These are phyloP conservation scores for Sycophaga agraensis DNA, from an alignment of 1,140 invertebrate genomes.

Conservation along the genomic window DNA sequence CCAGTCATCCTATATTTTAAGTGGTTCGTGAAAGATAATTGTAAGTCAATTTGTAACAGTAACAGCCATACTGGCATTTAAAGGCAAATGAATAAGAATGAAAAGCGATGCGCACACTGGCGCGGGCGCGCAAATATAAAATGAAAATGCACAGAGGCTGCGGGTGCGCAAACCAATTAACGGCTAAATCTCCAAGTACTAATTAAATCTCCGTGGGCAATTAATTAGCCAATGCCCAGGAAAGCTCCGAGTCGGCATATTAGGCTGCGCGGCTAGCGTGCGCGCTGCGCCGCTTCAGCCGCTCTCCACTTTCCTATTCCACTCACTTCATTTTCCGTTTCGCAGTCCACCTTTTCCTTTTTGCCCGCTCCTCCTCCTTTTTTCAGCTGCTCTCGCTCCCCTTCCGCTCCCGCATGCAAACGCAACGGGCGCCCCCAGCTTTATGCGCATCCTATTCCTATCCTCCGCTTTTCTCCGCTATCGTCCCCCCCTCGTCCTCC, in stretches of 20 bases:
- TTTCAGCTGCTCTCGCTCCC: neutral
- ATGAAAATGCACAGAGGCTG: too few species aligned
- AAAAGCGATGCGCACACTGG: too few species aligned
- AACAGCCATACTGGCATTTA: too few species aligned
- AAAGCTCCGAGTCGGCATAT: neutral
- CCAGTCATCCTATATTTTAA: too few species aligned
- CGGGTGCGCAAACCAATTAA: constrained; percentile 43
- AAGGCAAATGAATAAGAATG: too few species aligned
- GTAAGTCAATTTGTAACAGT: too few species aligned
- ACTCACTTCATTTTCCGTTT: neutral
- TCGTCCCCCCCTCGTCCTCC: neutral
- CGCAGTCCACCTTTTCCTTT: neutral
- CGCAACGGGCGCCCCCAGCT: too few species aligned
- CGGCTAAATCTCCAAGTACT: constrained; percentile 41
- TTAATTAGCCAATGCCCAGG: constrained; percentile 39
- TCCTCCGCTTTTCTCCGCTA: neutral
- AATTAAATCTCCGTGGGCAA: constrained; percentile 43
- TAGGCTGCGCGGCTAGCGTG: constrained; percentile 5
- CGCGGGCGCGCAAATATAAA: too few species aligned
- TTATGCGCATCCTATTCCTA: neutral
- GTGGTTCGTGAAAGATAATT: too few species aligned
- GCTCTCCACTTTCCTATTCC: neutral
- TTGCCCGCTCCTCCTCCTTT: neutral
- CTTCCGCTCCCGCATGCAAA: neutral
- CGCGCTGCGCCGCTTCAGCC: neutral